Percentiles rank a stretch among this genome's conserved stretches.
phyloP scores from a whole-genome alignment of 1,140 invertebrate species.

The Drosophila mojavensis region DNA sequence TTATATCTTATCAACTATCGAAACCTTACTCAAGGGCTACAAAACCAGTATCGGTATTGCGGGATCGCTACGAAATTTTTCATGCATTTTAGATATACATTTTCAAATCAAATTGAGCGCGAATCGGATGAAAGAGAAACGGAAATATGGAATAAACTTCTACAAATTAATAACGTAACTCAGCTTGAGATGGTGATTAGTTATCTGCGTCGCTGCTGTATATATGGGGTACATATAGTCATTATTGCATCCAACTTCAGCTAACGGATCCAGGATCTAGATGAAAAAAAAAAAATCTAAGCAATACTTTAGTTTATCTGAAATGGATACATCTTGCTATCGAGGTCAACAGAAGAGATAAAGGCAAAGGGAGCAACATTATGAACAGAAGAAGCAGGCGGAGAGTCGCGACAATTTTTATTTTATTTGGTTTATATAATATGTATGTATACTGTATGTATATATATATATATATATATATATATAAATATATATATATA shows the following conservation, averaged over 20 bases:
- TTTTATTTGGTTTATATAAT: constrained; percentile 70
- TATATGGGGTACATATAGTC: no score
- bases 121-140: background rate
- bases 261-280: no score
- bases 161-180: no score
- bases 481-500: constrained; percentile 13
- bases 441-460: constrained; percentile 73
- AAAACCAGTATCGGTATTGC: background rate
- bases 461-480: constrained; percentile 61
- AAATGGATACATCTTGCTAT: no score
- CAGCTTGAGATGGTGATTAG: no score
- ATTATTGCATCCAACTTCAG: no score
- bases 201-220: no score
- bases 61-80: background rate
- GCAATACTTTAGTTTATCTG: background rate
- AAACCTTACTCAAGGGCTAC: constrained; percentile 3
- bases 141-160: background rate
- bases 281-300: background rate
- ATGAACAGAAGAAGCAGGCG: constrained; percentile 11
- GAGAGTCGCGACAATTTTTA: constrained; percentile 51
- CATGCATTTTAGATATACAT: background rate
- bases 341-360: background rate
- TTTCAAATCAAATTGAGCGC: background rate
- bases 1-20: background rate
- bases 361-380: background rate